Evolutionary conservation across 2,113 vertebrate species (phyloP).

Genomic region (Aldabrachelys gigantea): DNA sequence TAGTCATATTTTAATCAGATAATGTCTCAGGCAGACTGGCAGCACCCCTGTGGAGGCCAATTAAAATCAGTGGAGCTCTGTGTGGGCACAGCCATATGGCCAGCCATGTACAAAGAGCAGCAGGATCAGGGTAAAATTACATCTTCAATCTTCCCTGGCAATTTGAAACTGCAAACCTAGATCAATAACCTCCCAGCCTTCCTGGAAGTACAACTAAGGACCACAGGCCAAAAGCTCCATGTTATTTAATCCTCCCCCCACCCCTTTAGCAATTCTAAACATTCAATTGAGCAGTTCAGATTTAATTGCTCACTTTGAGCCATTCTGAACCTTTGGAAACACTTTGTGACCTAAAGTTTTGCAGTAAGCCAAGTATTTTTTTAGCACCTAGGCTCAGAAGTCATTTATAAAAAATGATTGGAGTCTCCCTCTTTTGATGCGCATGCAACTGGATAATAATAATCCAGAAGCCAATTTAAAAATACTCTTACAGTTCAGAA

Average conservation of each 20-base stretch:
- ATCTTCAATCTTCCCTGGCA: slow-evolving; percentile 35
- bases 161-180: slow-evolving; percentile 20
- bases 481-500: not conserved
- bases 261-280: slow-evolving; percentile 35
- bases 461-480: slow-evolving; percentile 11
- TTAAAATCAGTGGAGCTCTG: not conserved
- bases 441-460: not conserved
- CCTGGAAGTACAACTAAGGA: not conserved
- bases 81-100: not conserved
- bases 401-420: not conserved
- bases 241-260: not conserved
- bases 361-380: slow-evolving; percentile 21
- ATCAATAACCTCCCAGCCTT: slow-evolving; percentile 19
- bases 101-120: not conserved
- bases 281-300: slow-evolving; percentile 26
- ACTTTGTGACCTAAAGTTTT: slow-evolving; percentile 26
- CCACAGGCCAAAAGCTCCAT: not conserved
- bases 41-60: not conserved
- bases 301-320: slow-evolving; percentile 55
- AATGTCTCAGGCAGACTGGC: not conserved
- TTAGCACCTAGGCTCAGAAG: not conserved
- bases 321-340: slow-evolving; percentile 24
- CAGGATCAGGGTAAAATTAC: slow-evolving; percentile 4
- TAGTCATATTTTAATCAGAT: too few relatives aligned
- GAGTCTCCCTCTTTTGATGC: not conserved